Evolutionary conservation across 2,888 invertebrate species (phyloP).

Genomic region (Chelonus formosanus): DNA sequence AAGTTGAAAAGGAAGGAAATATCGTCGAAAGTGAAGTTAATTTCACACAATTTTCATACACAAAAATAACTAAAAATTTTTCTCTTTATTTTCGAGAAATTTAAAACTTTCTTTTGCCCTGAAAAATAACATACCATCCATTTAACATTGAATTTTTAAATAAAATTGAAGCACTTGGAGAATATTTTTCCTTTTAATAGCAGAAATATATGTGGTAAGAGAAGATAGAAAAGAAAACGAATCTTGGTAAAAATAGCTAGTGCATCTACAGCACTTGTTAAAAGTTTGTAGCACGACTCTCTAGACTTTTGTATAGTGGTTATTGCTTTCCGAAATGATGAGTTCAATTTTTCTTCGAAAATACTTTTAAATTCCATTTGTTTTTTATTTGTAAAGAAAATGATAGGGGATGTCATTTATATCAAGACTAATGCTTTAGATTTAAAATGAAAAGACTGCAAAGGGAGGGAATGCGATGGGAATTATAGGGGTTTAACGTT

Average conservation of each 20-base stretch:
- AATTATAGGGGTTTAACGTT: constrained; percentile 20
- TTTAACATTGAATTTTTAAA: constrained; percentile 4
- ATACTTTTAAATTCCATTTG: constrained; percentile 1
- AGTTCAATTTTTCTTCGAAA: constrained; percentile 11
- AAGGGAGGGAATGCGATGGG: neutral
- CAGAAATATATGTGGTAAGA: neutral
- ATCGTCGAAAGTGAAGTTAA: too few species aligned
- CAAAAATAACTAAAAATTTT: neutral
- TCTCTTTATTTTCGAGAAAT: neutral
- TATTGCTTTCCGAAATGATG: constrained; percentile 21
- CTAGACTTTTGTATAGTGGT: neutral
- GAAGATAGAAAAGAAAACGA: neutral
- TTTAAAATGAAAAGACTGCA: neutral
- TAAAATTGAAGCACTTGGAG: constrained; percentile 12
- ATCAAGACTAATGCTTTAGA: constrained; percentile 17
- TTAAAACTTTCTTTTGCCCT: neutral
- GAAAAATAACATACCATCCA: neutral
- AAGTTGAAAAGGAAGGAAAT: too few species aligned
- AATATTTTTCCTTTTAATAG: constrained; percentile 12
- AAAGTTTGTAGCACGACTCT: constrained; percentile 20
- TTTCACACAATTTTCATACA: too few species aligned
- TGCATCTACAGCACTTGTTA: constrained; percentile 22
- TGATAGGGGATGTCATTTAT: constrained; percentile 7
- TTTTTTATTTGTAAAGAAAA: neutral
- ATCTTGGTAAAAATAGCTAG: constrained; percentile 10